A percentile compares a stretch with the other conserved stretches of the same genome.
Evolutionary conservation across 2,113 vertebrate species (phyloP).

Genomic region (Daboia siamensis): DNA sequence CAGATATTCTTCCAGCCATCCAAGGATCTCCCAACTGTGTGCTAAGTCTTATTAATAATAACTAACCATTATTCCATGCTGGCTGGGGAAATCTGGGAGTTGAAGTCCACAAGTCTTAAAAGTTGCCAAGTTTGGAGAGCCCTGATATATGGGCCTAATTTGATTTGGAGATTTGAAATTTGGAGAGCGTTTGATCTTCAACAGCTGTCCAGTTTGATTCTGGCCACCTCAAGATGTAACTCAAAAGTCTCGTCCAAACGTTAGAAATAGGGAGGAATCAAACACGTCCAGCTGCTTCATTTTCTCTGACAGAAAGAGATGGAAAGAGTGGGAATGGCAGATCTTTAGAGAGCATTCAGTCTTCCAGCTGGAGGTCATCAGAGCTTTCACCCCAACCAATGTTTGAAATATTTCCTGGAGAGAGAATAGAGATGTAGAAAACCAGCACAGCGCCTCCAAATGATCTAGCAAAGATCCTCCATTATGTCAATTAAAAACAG

Average conservation of each 20-base stretch:
- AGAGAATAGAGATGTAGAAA: not conserved
- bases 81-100: not conserved
- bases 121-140: not conserved
- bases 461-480: not conserved
- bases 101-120: not conserved
- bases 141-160: not conserved
- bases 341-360: not conserved
- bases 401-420: not conserved
- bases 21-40: too few species aligned
- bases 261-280: not conserved
- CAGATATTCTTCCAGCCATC: too few species aligned
- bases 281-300: not conserved
- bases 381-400: not conserved
- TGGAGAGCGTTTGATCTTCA: not conserved
- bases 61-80: not conserved
- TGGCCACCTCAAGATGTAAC: not conserved
- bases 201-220: not conserved
- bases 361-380: not conserved
- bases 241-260: not conserved
- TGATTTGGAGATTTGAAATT: not conserved
- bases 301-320: not conserved
- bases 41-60: not conserved
- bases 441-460: not conserved
- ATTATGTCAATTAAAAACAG: not conserved
- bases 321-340: not conserved